These are phyloP conservation scores for Copidosoma floridanum DNA, from an alignment of 1,140 invertebrate species.

Conservation along the genomic window DNA sequence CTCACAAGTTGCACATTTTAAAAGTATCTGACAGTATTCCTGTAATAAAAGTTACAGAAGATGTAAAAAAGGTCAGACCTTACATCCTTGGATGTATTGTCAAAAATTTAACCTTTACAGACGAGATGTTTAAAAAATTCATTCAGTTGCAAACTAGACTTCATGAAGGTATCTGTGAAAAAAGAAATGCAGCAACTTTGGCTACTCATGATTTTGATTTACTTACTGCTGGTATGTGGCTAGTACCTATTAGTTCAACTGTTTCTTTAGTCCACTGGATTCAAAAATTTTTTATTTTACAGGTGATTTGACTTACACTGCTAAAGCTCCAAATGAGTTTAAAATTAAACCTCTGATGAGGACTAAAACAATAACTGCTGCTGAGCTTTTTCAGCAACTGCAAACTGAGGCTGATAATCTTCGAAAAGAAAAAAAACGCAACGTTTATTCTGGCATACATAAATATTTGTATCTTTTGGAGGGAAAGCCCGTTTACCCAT, in stretches of 20 bases:
- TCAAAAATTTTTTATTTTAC: conserved; percentile 26
- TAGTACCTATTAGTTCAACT: conserved; percentile 2
- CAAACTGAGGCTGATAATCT: conserved; percentile 72
- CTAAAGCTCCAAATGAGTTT: conserved; percentile 61
- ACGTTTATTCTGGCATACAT: conserved; percentile 76
- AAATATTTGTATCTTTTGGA: conserved; percentile 79
- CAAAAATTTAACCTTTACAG: conserved; percentile 64
- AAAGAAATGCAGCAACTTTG: conserved; percentile 74
- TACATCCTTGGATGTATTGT: conserved; percentile 75
- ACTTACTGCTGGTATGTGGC: conserved; percentile 57
- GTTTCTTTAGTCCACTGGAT: too few species aligned
- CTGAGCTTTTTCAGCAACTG: conserved; percentile 66
- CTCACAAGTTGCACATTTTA: conserved; percentile 53
- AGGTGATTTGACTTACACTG: conserved; percentile 68
- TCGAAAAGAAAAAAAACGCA: conserved; percentile 77
- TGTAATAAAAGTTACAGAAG: conserved; percentile 59
- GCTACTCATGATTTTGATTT: conserved; percentile 77
- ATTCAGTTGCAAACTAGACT: conserved; percentile 78
- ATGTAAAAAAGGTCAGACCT: conserved; percentile 63
- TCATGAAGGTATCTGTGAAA: conserved; percentile 76
- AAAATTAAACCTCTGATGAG: conserved; percentile 67
- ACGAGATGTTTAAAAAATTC: conserved; percentile 71
- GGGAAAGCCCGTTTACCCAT: conserved; percentile 71
- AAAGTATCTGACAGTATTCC: conserved; percentile 59
- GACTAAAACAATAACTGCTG: conserved; percentile 62